Base-by-base conservation (phyloP, 2,888 invertebrate genomes). In the Congeria kusceri region DNA sequence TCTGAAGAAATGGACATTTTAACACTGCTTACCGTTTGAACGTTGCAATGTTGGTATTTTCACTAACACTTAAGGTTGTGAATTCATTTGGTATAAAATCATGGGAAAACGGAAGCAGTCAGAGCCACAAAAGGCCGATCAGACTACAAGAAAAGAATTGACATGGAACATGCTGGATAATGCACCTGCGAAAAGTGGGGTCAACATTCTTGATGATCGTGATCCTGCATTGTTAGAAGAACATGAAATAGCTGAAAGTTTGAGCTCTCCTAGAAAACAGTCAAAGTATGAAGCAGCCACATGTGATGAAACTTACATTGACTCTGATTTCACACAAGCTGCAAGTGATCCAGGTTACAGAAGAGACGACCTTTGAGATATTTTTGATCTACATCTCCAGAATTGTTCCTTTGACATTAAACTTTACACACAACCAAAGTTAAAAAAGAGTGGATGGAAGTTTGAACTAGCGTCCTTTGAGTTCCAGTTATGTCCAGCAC, bases 111-210 rank as follows among this genome's bases (percentile, higher is more conserved):
- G 92, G 57, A 92, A 92, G 68, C 80, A 88, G 49, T 44, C 66
- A 25, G 77, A 67, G 4, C 92, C 92, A 25, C 71, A 80, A 39
- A 83, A 84, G 63, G 86, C 83, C 20, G 79, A 86, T 53, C 88
- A 87, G 32, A 88, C 88, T 25, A 91, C 91, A 68, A 80, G 90
- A 29, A 82, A 85, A 65, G 82, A 84, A 56, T 58, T 90, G 66
- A 77, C 89, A 49, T 92, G 92, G 92, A 91, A 89, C 72, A 90
- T 92, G 91, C 47, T 79, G 13, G 92, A 92, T 25, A 58, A 71
- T 74, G 47, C 44, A 29, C 13, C 53, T 28, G 1, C 57, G 57
- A 64, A 28, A 3, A 69, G 76, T 4, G 62, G 82, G 18, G 44
- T 81, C 5, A 69, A 86, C 13, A 67, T 85, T 28, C 63, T 79